phyloP scores from a whole-genome alignment of 2,888 invertebrate species.

The Ichneumon xanthorius region DNA sequence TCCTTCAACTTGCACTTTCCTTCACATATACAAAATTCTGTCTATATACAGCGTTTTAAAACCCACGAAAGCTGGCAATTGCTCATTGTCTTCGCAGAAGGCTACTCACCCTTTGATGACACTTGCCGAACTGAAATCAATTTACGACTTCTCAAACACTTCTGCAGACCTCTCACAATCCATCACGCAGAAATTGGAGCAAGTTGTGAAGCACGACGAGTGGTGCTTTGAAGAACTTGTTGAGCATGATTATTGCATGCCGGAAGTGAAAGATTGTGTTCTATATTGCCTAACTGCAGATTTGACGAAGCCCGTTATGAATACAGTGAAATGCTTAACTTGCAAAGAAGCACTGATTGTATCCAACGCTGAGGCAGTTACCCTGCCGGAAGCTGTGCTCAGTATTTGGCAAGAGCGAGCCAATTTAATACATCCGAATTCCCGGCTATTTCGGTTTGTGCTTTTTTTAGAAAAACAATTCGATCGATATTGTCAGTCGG shows the following conservation, averaged over 20 bases:
- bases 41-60: background rate
- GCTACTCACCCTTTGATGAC: background rate
- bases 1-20: background rate
- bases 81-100: background rate
- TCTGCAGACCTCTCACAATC: background rate
- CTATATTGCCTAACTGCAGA: slow-evolving; percentile 54
- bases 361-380: background rate
- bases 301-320: slow-evolving; percentile 15
- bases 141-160: background rate
- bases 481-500: slow-evolving; percentile 5
- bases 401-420: slow-evolving; percentile 13
- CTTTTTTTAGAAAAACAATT: slow-evolving; percentile 18
- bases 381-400: slow-evolving; percentile 2
- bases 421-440: slow-evolving; percentile 18
- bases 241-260: slow-evolving; percentile 50
- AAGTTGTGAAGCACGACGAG: slow-evolving; percentile 38
- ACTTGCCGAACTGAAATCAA: background rate
- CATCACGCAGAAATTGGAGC: slow-evolving; percentile 20
- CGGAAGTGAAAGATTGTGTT: slow-evolving; percentile 48
- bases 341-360: background rate
- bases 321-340: slow-evolving; percentile 3
- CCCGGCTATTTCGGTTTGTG: slow-evolving; percentile 14
- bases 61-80: background rate
- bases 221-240: slow-evolving; percentile 48
- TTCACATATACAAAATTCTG: background rate